phyloP scores from a whole-genome alignment of 1,140 invertebrate species.

The Pseudomyrmex concolor region DNA sequence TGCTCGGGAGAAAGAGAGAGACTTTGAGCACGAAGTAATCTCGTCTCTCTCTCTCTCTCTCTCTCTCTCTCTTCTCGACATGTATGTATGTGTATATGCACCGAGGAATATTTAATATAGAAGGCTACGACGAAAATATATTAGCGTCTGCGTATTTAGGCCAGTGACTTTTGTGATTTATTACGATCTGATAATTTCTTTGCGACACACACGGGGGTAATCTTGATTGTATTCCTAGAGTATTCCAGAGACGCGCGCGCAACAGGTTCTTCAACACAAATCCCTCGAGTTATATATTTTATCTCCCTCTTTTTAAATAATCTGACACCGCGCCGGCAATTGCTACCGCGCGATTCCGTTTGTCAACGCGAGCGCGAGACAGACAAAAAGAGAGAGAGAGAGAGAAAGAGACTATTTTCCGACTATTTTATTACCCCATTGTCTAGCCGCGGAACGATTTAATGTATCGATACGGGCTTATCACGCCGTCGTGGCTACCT shows the following conservation, averaged over 20 bases:
- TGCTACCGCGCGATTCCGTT: constrained; percentile 13
- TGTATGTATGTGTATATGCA: too few species aligned
- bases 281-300: neutral
- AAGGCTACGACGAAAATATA: constrained; percentile 40
- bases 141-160: constrained; percentile 18
- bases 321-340: constrained; percentile 15
- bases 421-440: constrained; percentile 49
- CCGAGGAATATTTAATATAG: constrained; percentile 65
- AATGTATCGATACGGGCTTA: constrained; percentile 36
- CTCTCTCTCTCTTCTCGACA: too few species aligned
- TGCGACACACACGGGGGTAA: too few species aligned
- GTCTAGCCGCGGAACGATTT: constrained; percentile 43
- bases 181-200: neutral
- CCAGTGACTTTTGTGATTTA: neutral
- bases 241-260: too few species aligned
- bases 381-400: neutral
- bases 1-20: constrained; percentile 41
- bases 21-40: too few species aligned
- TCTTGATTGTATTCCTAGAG: too few species aligned
- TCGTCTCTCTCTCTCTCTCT: too few species aligned
- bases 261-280: neutral
- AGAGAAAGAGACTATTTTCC: constrained; percentile 11
- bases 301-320: neutral
- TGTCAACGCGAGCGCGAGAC: constrained; percentile 13
- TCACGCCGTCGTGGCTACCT: constrained; percentile 32